phyloP scores from a whole-genome alignment of 1,140 invertebrate genomes.

The Scaptodrosophila lebanonensis region DNA sequence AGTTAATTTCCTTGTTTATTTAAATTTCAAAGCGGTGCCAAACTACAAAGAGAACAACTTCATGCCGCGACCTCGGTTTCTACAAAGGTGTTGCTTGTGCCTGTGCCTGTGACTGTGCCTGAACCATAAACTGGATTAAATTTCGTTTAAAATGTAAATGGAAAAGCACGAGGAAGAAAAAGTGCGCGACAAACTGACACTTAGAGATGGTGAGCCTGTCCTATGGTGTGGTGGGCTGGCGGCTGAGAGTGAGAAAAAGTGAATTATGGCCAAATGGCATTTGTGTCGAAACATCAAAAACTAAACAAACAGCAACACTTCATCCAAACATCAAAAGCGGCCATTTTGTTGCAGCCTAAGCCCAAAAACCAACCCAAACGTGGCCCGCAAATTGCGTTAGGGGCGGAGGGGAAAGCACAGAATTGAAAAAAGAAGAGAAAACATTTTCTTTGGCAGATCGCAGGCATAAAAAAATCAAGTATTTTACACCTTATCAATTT shows the following conservation, averaged over 20 bases:
- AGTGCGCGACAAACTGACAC: conserved; percentile 26
- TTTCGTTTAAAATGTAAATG: conserved; percentile 75
- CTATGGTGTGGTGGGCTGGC: too few relatives aligned
- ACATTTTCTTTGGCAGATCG: conserved; percentile 49
- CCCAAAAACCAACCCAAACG: conserved; percentile 11
- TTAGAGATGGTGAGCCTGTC: too few relatives aligned
- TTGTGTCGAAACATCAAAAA: conserved; percentile 52
- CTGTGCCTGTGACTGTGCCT: conserved; percentile 1
- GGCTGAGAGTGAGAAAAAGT: background rate
- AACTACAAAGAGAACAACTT: conserved; percentile 24
- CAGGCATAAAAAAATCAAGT: conserved; percentile 73
- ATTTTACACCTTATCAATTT: conserved; percentile 76
- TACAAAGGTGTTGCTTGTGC: conserved; percentile 33
- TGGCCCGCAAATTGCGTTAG: conserved; percentile 1
- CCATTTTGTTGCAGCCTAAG: conserved; percentile 30
- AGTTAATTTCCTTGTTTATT: conserved; percentile 75
- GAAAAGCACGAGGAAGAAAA: conserved; percentile 25
- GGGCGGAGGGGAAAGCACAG: conserved; percentile 25
- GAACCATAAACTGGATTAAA: conserved; percentile 65
- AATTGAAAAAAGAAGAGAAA: conserved; percentile 11
- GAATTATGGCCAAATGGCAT: conserved; percentile 14
- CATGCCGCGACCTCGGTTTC: conserved; percentile 4
- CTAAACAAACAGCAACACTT: conserved; percentile 64
- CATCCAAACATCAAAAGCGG: conserved; percentile 62
- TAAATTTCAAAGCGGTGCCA: conserved; percentile 65